Base-by-base conservation (phyloP, 2,113 vertebrate species). In the Callaeas wilsoni region DNA sequence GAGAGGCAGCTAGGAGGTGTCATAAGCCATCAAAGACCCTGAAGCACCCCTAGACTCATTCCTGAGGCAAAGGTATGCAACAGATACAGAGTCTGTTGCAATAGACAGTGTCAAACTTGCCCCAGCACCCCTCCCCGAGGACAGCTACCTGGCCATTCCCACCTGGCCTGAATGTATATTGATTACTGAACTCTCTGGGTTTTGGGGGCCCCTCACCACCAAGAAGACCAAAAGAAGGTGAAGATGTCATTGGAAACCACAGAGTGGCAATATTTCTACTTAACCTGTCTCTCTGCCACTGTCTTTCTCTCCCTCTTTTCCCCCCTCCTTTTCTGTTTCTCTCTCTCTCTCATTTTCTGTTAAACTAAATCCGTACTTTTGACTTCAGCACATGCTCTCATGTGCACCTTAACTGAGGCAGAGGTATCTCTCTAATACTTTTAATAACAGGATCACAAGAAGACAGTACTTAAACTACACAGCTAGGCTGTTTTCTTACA, bases 41-140 rank as follows among this genome's bases (percentile, higher is more conserved):
- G 33, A 42, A 27, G 46, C 32, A 59, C 3, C 2, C 17, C 21
- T 12, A 60, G 7, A 52, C 9, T 44, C 37, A 8, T 32, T 35
- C 33, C 53, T 33, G 23, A 23, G 33, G 27, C 33, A 44, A 68
- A 44, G 7, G 9, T 6, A 60, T 27, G 7, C 18, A 59, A 77
- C 18, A 52, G 83, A 68, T 44, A 4, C 26, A 21, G 35, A 32
- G 32, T 8, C 53, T 67, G 20, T n/a, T 59, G 9, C 37, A 42
- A 42, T 21, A 32, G 32, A 10, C 26, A 41, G 19, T 12, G 56
- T 18, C 26, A 37, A 37, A 86, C 26, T 32, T 26, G 4, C 5
- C 19, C n/a, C n/a, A n/a, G n/a, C n/a, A n/a, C 26, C 25, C 16
- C 21, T 0, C 3, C 3, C 12, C 4, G 0, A 50, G 52, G 17